Conservation (phyloP, 2,888 invertebrate genomes). For the Microchrysa polita region DNA sequence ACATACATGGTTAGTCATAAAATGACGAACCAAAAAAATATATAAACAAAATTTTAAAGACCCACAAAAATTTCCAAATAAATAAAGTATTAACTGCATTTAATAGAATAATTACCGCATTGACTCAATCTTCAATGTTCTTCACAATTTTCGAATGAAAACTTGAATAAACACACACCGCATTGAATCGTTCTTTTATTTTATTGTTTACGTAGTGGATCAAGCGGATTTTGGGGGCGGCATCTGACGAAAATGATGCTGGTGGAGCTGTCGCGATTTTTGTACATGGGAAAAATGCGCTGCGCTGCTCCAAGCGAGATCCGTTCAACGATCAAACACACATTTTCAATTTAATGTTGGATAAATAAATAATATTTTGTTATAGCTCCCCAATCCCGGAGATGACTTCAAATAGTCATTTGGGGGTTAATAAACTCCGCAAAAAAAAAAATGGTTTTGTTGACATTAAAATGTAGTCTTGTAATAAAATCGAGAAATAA, state of each 20-base stretch:
- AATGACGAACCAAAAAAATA: neutral
- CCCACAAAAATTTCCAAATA: no score
- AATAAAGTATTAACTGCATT: no score
- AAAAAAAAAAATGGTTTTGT: no score
- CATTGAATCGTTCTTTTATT: neutral
- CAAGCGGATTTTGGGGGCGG: neutral
- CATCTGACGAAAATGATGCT: neutral
- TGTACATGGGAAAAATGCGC: neutral
- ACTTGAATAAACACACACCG: slow-evolving; percentile 1
- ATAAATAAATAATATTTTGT: neutral
- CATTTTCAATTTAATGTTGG: neutral
- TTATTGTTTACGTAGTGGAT: neutral
- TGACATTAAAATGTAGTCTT: no score
- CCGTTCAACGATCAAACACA: slow-evolving; percentile 1
- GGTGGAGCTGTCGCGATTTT: no score
- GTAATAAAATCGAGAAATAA: no score
- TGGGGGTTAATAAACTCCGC: slow-evolving; percentile 1
- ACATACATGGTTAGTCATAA: neutral
- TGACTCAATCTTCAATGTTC: neutral
- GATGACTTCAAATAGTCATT: neutral
- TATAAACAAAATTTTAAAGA: neutral
- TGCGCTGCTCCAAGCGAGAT: no score
- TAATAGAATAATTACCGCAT: neutral
- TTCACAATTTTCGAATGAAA: neutral
- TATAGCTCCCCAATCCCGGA: neutral